Conservation (phyloP, 2,113 vertebrate species). For the Craseonycteris thonglongyai region DNA sequence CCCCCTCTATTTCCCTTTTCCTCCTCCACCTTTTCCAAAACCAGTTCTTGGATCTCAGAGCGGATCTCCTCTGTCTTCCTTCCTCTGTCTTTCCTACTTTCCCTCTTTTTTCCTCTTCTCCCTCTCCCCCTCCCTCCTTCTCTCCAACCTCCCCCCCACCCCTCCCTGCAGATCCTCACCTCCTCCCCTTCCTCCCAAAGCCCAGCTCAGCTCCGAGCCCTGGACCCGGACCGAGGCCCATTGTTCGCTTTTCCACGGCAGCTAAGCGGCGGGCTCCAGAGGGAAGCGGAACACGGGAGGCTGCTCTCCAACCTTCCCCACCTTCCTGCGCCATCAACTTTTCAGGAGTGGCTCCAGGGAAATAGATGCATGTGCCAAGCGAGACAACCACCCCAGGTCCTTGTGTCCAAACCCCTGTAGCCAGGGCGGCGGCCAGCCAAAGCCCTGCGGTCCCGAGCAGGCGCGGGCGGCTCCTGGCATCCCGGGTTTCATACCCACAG, state of each 20-base stretch:
- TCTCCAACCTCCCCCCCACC: too few species aligned
- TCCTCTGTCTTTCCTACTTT: neutral
- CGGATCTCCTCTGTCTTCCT: neutral
- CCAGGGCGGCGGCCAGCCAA: slow-evolving; percentile 61
- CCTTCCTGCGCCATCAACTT: slow-evolving; percentile 78
- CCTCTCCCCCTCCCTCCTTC: neutral
- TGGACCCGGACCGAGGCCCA: slow-evolving; percentile 59
- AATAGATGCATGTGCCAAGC: slow-evolving; percentile 66
- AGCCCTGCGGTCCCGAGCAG: slow-evolving; percentile 54
- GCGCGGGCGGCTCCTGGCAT: slow-evolving; percentile 71
- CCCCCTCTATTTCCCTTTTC: slow-evolving; percentile 19
- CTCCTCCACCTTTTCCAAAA: slow-evolving; percentile 64
- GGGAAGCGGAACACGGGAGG: slow-evolving; percentile 75
- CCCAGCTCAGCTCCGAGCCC: slow-evolving; percentile 71
- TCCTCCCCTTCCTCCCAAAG: neutral
- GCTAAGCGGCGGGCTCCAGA: slow-evolving; percentile 74
- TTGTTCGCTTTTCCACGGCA: slow-evolving; percentile 80
- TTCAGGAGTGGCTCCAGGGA: slow-evolving; percentile 76
- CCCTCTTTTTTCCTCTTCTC: neutral
- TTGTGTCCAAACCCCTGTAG: slow-evolving; percentile 60
- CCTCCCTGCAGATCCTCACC: neutral
- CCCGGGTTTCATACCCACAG: slow-evolving; percentile 78
- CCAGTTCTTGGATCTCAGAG: slow-evolving; percentile 54
- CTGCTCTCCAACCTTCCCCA: slow-evolving; percentile 71
- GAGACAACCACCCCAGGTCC: slow-evolving; percentile 62